A percentile compares a stretch with the other conserved stretches of the same genome.
Conservation (phyloP, 2,888 invertebrate genomes). For the Glyphotaelius pellucidus region DNA sequence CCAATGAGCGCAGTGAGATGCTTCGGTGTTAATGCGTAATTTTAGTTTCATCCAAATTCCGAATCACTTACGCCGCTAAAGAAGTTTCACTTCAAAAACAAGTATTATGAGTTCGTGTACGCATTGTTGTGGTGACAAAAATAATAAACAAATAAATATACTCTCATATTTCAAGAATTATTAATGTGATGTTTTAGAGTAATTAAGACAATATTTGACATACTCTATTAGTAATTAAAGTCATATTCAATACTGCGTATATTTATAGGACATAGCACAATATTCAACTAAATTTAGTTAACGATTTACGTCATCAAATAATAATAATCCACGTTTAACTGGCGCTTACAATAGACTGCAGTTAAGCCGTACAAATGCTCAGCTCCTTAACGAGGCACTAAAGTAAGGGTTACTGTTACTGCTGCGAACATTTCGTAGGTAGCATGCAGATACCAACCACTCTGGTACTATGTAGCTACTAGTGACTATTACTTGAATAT, state of each 20-base stretch:
- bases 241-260: neutral
- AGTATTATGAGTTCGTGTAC: neutral
- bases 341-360: neutral
- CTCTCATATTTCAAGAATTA: neutral
- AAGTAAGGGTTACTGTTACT: neutral
- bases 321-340: neutral
- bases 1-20: too few relatives aligned
- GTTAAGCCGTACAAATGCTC: conserved; percentile 26
- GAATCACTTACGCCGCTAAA: too few relatives aligned
- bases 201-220: neutral
- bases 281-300: neutral
- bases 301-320: neutral
- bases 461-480: neutral
- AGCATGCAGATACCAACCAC: neutral
- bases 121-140: neutral
- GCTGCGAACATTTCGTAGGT: neutral
- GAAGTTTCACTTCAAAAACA: neutral
- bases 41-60: too few relatives aligned
- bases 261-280: neutral
- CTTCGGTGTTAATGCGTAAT: too few relatives aligned
- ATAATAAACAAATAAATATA: neutral
- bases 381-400: conserved; percentile 9
- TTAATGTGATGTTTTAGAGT: neutral
- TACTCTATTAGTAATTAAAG: neutral
- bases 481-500: neutral